phyloP scores from a whole-genome alignment of 2,797 vertebrate species.

The Lagodon rhomboides region DNA sequence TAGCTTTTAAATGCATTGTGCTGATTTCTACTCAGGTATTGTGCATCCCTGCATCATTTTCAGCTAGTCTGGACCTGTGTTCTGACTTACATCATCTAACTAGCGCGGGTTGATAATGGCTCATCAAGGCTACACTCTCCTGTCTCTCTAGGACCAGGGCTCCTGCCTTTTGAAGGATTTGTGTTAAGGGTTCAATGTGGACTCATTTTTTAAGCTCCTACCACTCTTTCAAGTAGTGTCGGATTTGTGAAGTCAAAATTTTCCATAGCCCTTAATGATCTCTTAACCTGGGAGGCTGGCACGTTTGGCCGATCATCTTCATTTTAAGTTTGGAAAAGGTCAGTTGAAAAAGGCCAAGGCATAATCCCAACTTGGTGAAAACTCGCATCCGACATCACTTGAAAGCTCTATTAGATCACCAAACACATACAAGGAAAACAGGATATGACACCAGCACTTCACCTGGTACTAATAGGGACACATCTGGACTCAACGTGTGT shows the following conservation, averaged over 20 bases:
- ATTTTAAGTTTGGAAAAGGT: constrained; percentile 25
- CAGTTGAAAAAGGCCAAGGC: background rate
- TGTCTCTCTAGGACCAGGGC: constrained; percentile 49
- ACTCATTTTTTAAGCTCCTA: constrained; percentile 40
- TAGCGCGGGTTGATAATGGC: constrained; percentile 11
- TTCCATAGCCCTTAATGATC: background rate
- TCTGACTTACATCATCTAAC: constrained; percentile 12
- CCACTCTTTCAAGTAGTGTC: constrained; percentile 45
- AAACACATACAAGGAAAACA: constrained; percentile 32
- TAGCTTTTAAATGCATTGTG: constrained; percentile 26
- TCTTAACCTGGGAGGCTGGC: constrained; percentile 9
- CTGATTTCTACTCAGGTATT: constrained; percentile 64
- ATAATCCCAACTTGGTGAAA: constrained; percentile 6
- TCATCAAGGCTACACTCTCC: constrained; percentile 12
- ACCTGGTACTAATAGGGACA: constrained; percentile 54
- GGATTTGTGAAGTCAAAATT: constrained; percentile 21
- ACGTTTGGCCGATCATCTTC: constrained; percentile 5
- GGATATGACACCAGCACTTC: constrained; percentile 58
- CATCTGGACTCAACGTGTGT: constrained; percentile 65
- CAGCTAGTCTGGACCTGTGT: background rate
- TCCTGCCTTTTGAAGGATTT: constrained; percentile 42
- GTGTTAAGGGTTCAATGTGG: constrained; percentile 39
- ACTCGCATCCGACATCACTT: constrained; percentile 38
- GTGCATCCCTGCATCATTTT: constrained; percentile 45
- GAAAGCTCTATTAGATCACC: constrained; percentile 47